Base-by-base conservation (phyloP, 2,797 vertebrate genomes). In the Coregonus sp. region DNA sequence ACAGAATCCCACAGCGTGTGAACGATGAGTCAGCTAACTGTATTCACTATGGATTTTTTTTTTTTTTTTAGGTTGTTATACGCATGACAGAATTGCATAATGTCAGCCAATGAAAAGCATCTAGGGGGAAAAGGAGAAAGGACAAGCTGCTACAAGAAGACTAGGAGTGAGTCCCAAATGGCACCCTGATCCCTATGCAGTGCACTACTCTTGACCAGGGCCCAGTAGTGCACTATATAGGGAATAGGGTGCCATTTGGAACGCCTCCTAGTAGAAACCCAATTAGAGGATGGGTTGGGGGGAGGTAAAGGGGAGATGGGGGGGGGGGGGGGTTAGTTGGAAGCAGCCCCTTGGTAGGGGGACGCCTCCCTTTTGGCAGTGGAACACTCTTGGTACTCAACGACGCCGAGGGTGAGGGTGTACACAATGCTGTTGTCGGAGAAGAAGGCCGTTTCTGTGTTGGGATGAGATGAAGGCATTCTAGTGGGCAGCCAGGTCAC, bases 371-470 rank as follows among this genome's bases (percentile, higher is more conserved):
- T 93, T 75, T 93, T 95, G 94, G 94, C 94, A 95, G 94, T 95
- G 93, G 92, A 94, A 94, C 93, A 95, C 59, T 94, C 90, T 91
- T 91, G 90, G 93, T 88, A 93, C 91, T 92, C 91, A 92, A 92
- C 89, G 87, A 90, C 87, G 90, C 92, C 78, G 86, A 89, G 89
- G 90, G 89, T 90, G 92, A 90, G 88, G 89, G 90, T 79, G 75
- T 79, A 92, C 92, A 95, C 94, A 95, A 94, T 94, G 94, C 94
- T 95, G 90, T 92, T 92, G 94, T 94, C 93, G 93, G 93, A 94
- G 89, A 93, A 92, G 91, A 94, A 95, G 94, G 94, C 94, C 93
- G 94, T 95, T 93, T 94, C 89, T 91, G 93, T 92, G 89, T 91
- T 84, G 86, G 88, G 88, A 90, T 91, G 91, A 92, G 92, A 94